phyloP scores from a whole-genome alignment of 2,113 vertebrate genomes.

The cattle (Bos taurus) region ARS-UCD2.0 NC_037328.1:82147501-82148000 shows the following conservation, averaged over 20 bases:
- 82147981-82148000: conserved; percentile 53
- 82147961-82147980: neutral
- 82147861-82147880: neutral
- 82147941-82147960: neutral
- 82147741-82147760: neutral
- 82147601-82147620: neutral
- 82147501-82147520: neutral
- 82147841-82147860: neutral
- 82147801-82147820: neutral
- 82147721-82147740: neutral
- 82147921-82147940: neutral
- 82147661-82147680: neutral
- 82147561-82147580: neutral
- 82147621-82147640: neutral
- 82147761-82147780: neutral
- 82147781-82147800: neutral
- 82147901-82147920: neutral
- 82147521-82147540: neutral
- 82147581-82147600: neutral
- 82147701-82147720: neutral
- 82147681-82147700: neutral
- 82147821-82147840: neutral
- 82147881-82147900: neutral
- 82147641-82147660: neutral
- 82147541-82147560: neutral